Conservation (phyloP, 2,113 vertebrate species). For the Tachycineta bicolor region DNA sequence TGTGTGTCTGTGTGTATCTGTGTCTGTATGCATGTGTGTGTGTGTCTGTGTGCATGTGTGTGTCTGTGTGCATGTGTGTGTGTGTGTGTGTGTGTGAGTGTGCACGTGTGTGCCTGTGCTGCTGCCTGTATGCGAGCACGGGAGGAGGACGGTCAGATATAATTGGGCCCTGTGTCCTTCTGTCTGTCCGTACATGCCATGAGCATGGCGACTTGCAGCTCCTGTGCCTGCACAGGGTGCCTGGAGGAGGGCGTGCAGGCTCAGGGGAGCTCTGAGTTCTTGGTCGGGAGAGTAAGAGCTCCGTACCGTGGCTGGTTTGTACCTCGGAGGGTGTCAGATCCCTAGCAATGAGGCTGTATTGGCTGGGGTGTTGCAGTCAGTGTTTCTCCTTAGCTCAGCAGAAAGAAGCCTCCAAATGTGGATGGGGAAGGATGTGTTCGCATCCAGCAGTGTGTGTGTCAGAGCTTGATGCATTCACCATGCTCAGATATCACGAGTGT, state of each 20-base stretch:
- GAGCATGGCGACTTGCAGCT: not conserved
- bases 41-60: no score
- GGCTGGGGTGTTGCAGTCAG: not conserved
- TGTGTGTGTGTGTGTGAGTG: no score
- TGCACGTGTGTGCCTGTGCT: not conserved
- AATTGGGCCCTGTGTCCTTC: not conserved
- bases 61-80: no score
- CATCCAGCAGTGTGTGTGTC: no score
- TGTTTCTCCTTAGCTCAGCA: not conserved
- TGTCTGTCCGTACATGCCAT: accelerated
- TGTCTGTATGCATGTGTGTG: no score
- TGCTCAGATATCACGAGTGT: not conserved
- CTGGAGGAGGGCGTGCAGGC: not conserved
- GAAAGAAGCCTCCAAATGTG: not conserved
- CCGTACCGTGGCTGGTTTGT: not conserved
- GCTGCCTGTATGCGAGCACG: not conserved
- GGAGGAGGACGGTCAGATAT: not conserved
- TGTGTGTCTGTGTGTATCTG: no score
- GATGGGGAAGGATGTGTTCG: not conserved
- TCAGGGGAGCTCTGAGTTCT: no score
- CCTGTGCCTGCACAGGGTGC: not conserved
- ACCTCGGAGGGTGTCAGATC: not conserved
- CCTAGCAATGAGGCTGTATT: not conserved
- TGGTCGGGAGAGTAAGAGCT: not conserved
- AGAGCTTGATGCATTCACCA: not conserved